Conservation (phyloP, 2,888 invertebrate genomes). For the Lymantria monacha region DNA sequence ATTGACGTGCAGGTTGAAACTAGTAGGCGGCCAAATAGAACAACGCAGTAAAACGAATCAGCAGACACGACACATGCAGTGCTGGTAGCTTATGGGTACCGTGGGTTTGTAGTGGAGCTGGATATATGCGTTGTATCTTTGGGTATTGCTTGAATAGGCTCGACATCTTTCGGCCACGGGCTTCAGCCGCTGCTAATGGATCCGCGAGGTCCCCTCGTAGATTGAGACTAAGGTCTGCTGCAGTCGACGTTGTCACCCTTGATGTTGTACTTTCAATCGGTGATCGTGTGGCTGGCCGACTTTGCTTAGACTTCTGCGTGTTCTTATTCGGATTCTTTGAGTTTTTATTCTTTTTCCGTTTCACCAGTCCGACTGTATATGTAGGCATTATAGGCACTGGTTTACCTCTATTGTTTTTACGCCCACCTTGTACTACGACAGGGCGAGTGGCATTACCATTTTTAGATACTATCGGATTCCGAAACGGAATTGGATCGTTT, state of each 20-base stretch:
- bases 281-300: constrained; percentile 77
- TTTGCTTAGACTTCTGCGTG: constrained; percentile 76
- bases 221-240: constrained; percentile 68
- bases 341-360: constrained; percentile 81
- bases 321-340: constrained; percentile 78
- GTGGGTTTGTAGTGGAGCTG: constrained; percentile 81
- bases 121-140: constrained; percentile 90
- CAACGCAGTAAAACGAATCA: constrained; percentile 50
- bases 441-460: constrained; percentile 70
- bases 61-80: constrained; percentile 60
- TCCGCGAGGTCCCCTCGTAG: constrained; percentile 65
- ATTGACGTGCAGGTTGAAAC: constrained; percentile 64
- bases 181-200: constrained; percentile 68
- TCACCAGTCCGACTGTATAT: constrained; percentile 72
- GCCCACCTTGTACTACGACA: constrained; percentile 65
- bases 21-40: constrained; percentile 59
- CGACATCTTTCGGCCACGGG: constrained; percentile 83
- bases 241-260: constrained; percentile 48
- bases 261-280: constrained; percentile 78
- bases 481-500: constrained; percentile 83
- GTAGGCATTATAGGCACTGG: constrained; percentile 64
- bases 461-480: constrained; percentile 69
- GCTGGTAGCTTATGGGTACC: constrained; percentile 57
- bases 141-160: constrained; percentile 88
- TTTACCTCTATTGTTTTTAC: constrained; percentile 69